Percentiles rank a stretch among this genome's conserved stretches.
Evolutionary conservation across 2,888 invertebrate genomes (phyloP).

Genomic region (Ophioninae sp.): DNA sequence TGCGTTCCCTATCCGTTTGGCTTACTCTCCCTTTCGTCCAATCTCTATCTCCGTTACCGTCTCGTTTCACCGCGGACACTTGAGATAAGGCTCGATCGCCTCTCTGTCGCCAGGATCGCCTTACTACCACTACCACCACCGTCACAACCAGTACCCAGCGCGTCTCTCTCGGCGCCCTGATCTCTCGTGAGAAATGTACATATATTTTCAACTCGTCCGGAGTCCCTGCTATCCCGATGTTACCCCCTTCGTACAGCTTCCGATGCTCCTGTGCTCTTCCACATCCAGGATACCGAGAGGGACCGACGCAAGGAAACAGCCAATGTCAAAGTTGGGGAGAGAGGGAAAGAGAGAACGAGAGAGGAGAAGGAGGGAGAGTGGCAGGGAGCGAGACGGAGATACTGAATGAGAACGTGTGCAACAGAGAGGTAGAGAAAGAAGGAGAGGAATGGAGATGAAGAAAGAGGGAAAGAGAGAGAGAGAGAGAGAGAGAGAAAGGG

Average conservation of each 20-base stretch:
- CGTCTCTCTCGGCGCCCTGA: no score
- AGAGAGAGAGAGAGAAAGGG: constrained; percentile 15
- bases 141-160: no score
- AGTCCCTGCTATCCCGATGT: constrained; percentile 21
- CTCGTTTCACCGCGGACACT: constrained; percentile 2
- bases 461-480: constrained; percentile 6
- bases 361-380: no score
- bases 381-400: no score
- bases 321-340: no score
- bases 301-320: no score
- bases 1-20: neutral
- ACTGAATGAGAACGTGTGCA: no score
- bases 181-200: constrained; percentile 33
- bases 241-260: constrained; percentile 24
- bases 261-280: constrained; percentile 34
- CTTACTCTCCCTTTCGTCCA: neutral
- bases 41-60: constrained; percentile 3
- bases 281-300: constrained; percentile 13
- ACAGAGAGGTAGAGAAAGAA: no score
- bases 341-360: no score
- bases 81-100: constrained; percentile 51
- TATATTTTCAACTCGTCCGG: neutral
- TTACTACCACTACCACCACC: neutral
- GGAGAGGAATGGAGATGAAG: no score
- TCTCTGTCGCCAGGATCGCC: constrained; percentile 44